Conservation (phyloP, 2,888 invertebrate species). For the Cataglyphis albicans region DNA sequence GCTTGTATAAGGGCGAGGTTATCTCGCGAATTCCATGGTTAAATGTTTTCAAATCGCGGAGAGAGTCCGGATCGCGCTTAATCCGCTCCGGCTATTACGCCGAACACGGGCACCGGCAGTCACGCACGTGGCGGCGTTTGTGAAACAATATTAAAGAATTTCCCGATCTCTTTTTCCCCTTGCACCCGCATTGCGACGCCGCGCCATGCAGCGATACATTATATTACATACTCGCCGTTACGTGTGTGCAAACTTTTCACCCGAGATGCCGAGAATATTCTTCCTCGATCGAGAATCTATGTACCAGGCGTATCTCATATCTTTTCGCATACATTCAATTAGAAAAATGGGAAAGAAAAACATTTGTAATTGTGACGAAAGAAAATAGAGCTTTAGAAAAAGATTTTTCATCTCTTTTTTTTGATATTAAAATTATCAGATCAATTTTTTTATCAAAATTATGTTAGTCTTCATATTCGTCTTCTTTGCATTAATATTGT, state of each 20-base stretch:
- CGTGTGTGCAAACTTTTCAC: not conserved
- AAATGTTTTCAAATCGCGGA: constrained; percentile 68
- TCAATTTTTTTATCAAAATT: not conserved
- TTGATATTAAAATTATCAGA: not conserved
- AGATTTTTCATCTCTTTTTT: not conserved
- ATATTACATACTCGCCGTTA: not conserved
- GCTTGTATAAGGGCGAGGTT: constrained; percentile 70
- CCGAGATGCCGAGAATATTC: not conserved
- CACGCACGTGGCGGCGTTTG: constrained; percentile 62
- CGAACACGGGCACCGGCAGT: constrained; percentile 56
- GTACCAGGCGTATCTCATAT: not conserved
- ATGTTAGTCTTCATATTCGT: not conserved
- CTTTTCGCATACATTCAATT: not conserved
- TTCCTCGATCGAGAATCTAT: not conserved
- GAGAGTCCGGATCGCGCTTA: constrained; percentile 53
- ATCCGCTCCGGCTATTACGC: constrained; percentile 63
- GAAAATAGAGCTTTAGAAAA: not conserved
- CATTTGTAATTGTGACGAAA: not conserved
- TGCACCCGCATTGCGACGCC: constrained; percentile 20
- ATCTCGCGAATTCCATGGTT: constrained; percentile 74
- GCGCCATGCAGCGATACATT: not conserved
- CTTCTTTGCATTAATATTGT: too few species aligned
- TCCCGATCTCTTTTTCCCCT: constrained; percentile 11
- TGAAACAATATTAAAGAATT: constrained; percentile 65
- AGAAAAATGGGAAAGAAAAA: too few species aligned